phyloP scores from a whole-genome alignment of 2,113 vertebrate genomes.

The Phaethornis superciliosus region DNA sequence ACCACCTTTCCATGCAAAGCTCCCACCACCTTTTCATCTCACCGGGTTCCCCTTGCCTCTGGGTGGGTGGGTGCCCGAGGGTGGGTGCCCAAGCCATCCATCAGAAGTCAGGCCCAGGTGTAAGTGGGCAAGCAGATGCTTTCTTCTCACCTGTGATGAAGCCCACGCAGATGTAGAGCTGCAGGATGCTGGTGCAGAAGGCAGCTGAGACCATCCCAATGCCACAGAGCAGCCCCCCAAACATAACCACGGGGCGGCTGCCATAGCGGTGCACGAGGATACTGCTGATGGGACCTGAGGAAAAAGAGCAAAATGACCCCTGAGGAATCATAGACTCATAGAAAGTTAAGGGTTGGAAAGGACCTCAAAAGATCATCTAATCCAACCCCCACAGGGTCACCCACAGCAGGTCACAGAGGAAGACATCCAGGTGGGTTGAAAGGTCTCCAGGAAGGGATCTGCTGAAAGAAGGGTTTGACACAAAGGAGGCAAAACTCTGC shows the following conservation, averaged over 20 bases:
- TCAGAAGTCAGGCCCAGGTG: accelerated
- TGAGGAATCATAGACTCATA: too few relatives aligned
- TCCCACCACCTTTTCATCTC: background rate
- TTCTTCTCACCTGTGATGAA: constrained; percentile 80
- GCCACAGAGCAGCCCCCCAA: constrained; percentile 80
- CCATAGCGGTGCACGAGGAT: constrained; percentile 81
- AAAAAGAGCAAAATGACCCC: background rate
- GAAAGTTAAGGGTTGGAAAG: too few relatives aligned
- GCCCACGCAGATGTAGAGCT: constrained; percentile 82
- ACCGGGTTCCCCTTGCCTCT: accelerated
- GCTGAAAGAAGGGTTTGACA: background rate
- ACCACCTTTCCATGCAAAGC: too few relatives aligned
- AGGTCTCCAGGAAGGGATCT: too few relatives aligned
- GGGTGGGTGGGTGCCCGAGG: background rate
- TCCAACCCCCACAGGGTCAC: too few relatives aligned
- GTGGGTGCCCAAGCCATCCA: accelerated
- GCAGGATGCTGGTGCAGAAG: constrained; percentile 81
- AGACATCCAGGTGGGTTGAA: too few relatives aligned
- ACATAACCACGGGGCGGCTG: constrained; percentile 82
- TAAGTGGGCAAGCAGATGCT: background rate
- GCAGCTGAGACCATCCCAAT: constrained; percentile 78
- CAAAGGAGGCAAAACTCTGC: background rate
- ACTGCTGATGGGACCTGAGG: constrained; percentile 81
- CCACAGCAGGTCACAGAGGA: too few relatives aligned
- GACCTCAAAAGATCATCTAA: too few relatives aligned